These are phyloP conservation scores for Chaetogeoica ovagalla DNA, from an alignment of 2,888 invertebrate genomes.

Conservation along the genomic window DNA sequence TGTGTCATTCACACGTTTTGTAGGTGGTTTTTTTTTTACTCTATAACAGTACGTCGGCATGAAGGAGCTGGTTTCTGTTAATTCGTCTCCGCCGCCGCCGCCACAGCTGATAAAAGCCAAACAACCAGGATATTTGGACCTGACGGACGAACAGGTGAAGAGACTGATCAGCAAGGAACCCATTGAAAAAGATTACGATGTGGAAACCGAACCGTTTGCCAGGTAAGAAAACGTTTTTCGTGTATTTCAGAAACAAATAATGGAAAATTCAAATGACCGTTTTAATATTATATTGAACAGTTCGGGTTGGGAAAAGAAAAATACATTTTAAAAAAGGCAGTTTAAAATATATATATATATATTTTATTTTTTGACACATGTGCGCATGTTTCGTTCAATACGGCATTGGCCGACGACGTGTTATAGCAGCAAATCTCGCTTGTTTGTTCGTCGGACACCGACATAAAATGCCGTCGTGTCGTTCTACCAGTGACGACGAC, in stretches of 20 bases:
- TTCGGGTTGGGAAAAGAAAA: too few species aligned
- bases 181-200: slow-evolving; percentile 58
- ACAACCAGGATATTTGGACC: slow-evolving; percentile 57
- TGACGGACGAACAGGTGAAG: slow-evolving; percentile 56
- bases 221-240: slow-evolving; percentile 56
- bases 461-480: too few species aligned
- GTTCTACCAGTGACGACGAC: too few species aligned
- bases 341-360: too few species aligned
- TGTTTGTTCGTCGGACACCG: too few species aligned
- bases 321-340: too few species aligned
- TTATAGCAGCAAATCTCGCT: too few species aligned
- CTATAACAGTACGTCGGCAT: slow-evolving; percentile 29
- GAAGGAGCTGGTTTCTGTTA: slow-evolving; percentile 52
- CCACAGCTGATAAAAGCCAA: slow-evolving; percentile 53
- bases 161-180: slow-evolving; percentile 58
- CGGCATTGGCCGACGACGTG: too few species aligned
- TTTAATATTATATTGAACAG: too few species aligned
- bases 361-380: too few species aligned
- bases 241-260: background rate
- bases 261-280: background rate
- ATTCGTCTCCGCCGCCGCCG: slow-evolving; percentile 27
- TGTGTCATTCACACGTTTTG: background rate
- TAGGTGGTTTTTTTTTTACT: background rate
- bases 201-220: slow-evolving; percentile 59
- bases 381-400: too few species aligned